phyloP scores from a whole-genome alignment of 2,113 vertebrate genomes.

The Leptobrachium leishanense region DNA sequence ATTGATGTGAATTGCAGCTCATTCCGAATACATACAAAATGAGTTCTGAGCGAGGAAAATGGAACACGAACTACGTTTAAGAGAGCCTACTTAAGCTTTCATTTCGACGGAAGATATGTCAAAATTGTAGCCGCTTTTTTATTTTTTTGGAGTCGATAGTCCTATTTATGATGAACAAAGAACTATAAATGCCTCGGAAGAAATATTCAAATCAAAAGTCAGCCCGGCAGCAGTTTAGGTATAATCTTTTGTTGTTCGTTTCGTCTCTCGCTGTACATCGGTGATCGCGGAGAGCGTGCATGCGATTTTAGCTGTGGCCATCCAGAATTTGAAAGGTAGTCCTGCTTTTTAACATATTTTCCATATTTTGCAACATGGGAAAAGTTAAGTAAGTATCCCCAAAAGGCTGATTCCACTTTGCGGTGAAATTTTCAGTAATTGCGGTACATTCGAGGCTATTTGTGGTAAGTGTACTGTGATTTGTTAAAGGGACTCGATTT shows the following conservation, averaged over 20 bases:
- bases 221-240: neutral
- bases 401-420: too few relatives aligned
- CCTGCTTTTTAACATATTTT: too few relatives aligned
- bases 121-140: constrained; percentile 16
- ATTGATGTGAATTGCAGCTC: constrained; percentile 33
- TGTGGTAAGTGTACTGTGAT: too few relatives aligned
- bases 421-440: too few relatives aligned
- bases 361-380: too few relatives aligned
- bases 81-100: constrained; percentile 30
- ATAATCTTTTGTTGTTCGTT: constrained; percentile 22
- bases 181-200: constrained; percentile 28
- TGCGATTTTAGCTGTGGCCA: too few relatives aligned
- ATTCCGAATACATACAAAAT: constrained; percentile 27
- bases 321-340: too few relatives aligned
- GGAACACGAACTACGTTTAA: constrained; percentile 30
- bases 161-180: constrained; percentile 34
- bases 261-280: neutral
- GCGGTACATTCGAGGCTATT: too few relatives aligned
- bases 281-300: neutral
- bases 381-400: too few relatives aligned
- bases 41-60: constrained; percentile 23
- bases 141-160: constrained; percentile 12
- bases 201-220: constrained; percentile 33
- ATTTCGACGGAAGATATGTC: constrained; percentile 16
- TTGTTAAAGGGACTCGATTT: too few relatives aligned